Evolutionary conservation across 2,113 vertebrate species (phyloP), one percentile per base, ranked within the genome.

Genomic region (Aleadryas rufinucha): DNA sequence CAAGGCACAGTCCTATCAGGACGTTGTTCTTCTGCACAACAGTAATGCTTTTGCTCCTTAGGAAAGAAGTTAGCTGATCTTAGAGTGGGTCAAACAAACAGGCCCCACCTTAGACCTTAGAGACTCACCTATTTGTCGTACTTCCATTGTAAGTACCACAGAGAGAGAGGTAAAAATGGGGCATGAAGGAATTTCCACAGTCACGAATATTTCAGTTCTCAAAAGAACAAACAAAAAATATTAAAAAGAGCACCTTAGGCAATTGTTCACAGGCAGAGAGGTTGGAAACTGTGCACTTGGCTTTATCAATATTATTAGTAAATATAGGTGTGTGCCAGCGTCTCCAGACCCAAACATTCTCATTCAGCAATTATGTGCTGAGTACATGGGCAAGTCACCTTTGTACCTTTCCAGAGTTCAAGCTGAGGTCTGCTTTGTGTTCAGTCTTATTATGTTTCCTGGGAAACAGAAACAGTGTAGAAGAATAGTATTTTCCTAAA

Each of bases 391-490:
- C 71, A 86, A 83, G 64, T 76, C 68, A 96, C 72, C 68, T 96
- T 96, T 95, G 89, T 91, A 90, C 90, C 95, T 96, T 95, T 93
- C 75, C 50, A 87, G 66, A 89, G 87, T 95, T 97, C 90, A 71
- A 14, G 41, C 28, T 89, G 83, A 97, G 91, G n/a, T 91, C 53
- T 94, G 18, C 39, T 87, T 97, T 95, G 35, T 87, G 70, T 94
- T 96, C 44, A 16, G 91, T 96, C 57, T 57, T 56, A 61, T 18
- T 94, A 44, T 93, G 86, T 96, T 97, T 97, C 91, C 90, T 35
- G 31, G 78, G 72, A 97, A 96, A 97, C 71, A 53, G 66, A 96
- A 96, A 80, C 50, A 27, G 39, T 50, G n/a, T 50, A 63, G 41
- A 89, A 81, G 54, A 77, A 65, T 60, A 68, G 70, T 45, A 10